Conservation (phyloP, 2,797 vertebrate species). For the Rhinella marina region DNA sequence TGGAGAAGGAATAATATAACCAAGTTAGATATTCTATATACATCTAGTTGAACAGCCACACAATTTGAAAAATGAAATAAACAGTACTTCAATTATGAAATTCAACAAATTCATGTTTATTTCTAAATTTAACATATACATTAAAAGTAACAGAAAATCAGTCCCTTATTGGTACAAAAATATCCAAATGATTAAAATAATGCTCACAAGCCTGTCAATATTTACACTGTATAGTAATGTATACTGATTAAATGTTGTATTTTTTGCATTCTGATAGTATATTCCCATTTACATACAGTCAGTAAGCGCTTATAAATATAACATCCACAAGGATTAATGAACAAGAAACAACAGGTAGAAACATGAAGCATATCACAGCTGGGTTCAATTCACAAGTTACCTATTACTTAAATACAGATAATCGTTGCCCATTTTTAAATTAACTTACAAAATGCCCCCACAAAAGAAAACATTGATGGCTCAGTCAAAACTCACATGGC, state of each 20-base stretch:
- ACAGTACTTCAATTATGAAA: no score
- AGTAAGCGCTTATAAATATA: constrained; percentile 76
- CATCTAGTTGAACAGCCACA: no score
- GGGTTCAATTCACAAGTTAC: background rate
- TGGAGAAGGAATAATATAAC: no score
- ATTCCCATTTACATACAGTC: constrained; percentile 78
- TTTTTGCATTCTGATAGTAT: constrained; percentile 87
- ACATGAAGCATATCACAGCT: background rate
- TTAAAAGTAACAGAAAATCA: constrained; percentile 95
- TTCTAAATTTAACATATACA: constrained; percentile 76
- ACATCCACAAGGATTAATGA: constrained; percentile 68
- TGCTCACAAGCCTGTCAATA: constrained; percentile 86
- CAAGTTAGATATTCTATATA: no score
- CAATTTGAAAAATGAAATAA: no score
- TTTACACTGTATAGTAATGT: constrained; percentile 88
- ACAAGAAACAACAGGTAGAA: background rate
- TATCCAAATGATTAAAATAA: constrained; percentile 97
- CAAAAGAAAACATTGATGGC: background rate
- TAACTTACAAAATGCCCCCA: constrained; percentile 17
- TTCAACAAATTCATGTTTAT: constrained; percentile 79
- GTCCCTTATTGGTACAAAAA: constrained; percentile 99
- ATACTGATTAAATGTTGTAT: constrained; percentile 79
- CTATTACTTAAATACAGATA: background rate
- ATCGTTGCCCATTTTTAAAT: constrained; percentile 9
- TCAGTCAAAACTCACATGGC: background rate